Evolutionary conservation across 2,113 vertebrate species (phyloP), one percentile per base, ranked within the genome.

Genomic region (Ctenomys sociabilis): DNA sequence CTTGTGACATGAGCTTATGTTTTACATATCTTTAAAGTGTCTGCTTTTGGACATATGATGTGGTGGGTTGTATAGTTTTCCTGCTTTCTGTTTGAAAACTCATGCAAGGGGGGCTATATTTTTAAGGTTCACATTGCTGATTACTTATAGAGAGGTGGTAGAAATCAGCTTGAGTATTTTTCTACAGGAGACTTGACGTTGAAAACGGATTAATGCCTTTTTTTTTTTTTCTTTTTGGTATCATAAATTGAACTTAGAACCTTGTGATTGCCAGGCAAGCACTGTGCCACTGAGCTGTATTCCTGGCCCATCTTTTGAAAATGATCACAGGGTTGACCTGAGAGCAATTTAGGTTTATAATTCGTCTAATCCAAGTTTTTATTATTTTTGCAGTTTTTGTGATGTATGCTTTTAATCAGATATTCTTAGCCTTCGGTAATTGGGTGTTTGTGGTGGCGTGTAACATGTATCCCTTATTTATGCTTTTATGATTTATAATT

Each of bases 311-410:
- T 26, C 35, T 63, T 89, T 95, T 63, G 86, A 72, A 95, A 93
- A 72, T 45, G 61, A 80, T 80, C 22, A 80, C 63, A 43, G 5
- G 2, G 24, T 59, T 85, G 61, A 92, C 64, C 45, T 59, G 66
- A 59, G 43, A 24, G 10, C 3, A 6, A 7, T 28, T 88, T 78
- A 90, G 72, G 37, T 93, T 78, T 95, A 88, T 9, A 92, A 88
- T 68, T 85, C 17, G 83, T 64, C 61, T 88, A 63, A 83, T 28
- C 70, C 70, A 45, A 66, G 28, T 24, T 59, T 89, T 84, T 78
- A 84, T 63, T 12, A 64, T 94, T 88, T 92, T 78, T 32, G 49
- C 45, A n/a, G n/a, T 61, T 95, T 77, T 61, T 28, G 37, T 68
- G 49, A 32, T n/a, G 4, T 43, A 32, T 88, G 26, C 35, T 88